Percentiles rank a stretch among this genome's conserved stretches.
phyloP scores from a whole-genome alignment of 2,888 invertebrate species.

The Seira ritae region DNA sequence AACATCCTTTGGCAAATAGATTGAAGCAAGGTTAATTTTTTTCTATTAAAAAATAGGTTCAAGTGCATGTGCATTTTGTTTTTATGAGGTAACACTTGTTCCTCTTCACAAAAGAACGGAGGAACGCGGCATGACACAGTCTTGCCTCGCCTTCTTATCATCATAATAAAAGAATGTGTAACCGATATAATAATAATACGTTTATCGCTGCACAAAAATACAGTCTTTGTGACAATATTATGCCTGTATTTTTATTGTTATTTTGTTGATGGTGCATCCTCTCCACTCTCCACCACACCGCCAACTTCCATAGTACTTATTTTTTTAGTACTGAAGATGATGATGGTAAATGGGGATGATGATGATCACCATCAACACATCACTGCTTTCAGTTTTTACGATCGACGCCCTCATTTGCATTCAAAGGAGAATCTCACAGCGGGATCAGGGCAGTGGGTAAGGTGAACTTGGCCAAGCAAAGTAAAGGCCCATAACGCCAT shows the following conservation, averaged over 20 bases:
- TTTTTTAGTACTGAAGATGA: too few relatives aligned
- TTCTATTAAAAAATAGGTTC: conserved; percentile 13
- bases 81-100: conserved; percentile 24
- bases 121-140: conserved; percentile 22
- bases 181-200: conserved; percentile 21
- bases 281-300: background rate
- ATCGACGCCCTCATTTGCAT: conserved; percentile 50
- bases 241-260: conserved; percentile 14
- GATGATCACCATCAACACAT: background rate
- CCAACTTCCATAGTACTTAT: background rate
- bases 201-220: background rate
- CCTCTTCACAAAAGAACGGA: too few relatives aligned
- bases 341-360: too few relatives aligned
- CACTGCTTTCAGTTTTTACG: conserved; percentile 41
- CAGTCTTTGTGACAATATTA: background rate
- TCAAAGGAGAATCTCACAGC: conserved; percentile 35
- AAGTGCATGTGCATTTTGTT: conserved; percentile 22
- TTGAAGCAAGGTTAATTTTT: background rate
- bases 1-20: conserved; percentile 1
- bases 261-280: conserved; percentile 2
- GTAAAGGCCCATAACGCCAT: too few relatives aligned
- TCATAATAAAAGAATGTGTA: conserved; percentile 14
- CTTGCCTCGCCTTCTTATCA: conserved; percentile 14
- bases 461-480: too few relatives aligned
- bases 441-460: conserved; percentile 34